phyloP scores from a whole-genome alignment of 2,113 vertebrate genomes.

The Istiophorus platypterus region DNA sequence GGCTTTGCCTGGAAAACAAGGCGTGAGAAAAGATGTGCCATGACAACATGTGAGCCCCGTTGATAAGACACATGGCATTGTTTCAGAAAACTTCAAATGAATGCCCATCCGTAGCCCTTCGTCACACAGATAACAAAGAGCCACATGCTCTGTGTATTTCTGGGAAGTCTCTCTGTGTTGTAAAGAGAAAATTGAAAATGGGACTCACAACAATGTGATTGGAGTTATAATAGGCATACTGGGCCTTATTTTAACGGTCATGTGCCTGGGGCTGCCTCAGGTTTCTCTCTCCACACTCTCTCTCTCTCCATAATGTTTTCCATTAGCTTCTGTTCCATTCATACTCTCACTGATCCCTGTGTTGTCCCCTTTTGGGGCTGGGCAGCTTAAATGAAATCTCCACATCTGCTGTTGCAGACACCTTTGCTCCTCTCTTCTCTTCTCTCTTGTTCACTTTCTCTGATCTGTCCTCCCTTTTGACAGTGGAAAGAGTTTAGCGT shows the following conservation, averaged over 20 bases:
- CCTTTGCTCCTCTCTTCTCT: slow-evolving; percentile 21
- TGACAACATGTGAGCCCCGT: slow-evolving; percentile 20
- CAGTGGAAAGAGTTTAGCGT: slow-evolving; percentile 40
- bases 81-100: slow-evolving; percentile 38
- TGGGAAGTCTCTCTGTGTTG: slow-evolving; percentile 20
- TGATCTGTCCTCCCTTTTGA: slow-evolving; percentile 37
- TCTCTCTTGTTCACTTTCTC: slow-evolving; percentile 10
- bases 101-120: neutral
- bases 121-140: slow-evolving; percentile 8
- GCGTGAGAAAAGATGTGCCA: slow-evolving; percentile 21
- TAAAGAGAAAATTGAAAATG: slow-evolving; percentile 39
- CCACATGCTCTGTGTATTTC: slow-evolving; percentile 15
- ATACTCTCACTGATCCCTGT: slow-evolving; percentile 46
- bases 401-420: slow-evolving; percentile 39
- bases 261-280: slow-evolving; percentile 42
- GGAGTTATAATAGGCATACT: slow-evolving; percentile 36
- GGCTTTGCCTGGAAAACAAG: neutral
- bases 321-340: slow-evolving; percentile 70
- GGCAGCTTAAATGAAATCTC: slow-evolving; percentile 63
- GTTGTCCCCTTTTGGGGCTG: slow-evolving; percentile 35
- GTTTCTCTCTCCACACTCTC: slow-evolving; percentile 34
- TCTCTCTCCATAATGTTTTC: slow-evolving; percentile 66
- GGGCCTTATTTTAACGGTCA: slow-evolving; percentile 53
- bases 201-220: slow-evolving; percentile 17
- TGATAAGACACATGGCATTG: slow-evolving; percentile 41